Evolutionary conservation across 1,140 invertebrate species (phyloP).

Genomic region (Eueides isabella): DNA sequence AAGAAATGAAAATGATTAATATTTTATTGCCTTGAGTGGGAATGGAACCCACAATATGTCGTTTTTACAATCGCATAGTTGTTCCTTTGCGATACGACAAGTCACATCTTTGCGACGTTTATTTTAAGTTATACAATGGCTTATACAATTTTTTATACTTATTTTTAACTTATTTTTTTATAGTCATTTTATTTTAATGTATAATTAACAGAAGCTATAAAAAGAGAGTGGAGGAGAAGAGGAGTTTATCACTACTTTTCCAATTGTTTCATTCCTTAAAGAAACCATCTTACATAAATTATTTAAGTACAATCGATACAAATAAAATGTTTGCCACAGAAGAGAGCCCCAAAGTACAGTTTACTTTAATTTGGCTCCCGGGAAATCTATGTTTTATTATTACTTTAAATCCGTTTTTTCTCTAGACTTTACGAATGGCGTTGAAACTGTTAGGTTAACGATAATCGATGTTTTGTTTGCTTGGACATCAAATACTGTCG

Average conservation of each 20-base stretch:
- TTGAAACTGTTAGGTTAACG: neutral
- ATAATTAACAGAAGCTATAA: too few relatives aligned
- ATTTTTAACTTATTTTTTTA: too few relatives aligned
- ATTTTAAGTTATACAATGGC: too few relatives aligned
- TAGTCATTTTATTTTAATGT: too few relatives aligned
- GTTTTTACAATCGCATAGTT: too few relatives aligned
- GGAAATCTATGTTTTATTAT: conserved; percentile 10
- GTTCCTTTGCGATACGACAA: too few relatives aligned
- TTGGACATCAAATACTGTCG: neutral
- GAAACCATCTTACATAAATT: neutral
- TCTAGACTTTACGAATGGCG: neutral
- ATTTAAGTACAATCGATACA: neutral
- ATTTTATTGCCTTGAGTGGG: too few relatives aligned
- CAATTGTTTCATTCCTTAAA: too few relatives aligned
- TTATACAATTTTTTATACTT: too few relatives aligned
- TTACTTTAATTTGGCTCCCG: neutral
- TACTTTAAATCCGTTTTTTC: conserved; percentile 9
- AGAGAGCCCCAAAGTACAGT: neutral
- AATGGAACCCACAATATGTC: too few relatives aligned
- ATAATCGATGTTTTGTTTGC: neutral
- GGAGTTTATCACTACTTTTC: neutral
- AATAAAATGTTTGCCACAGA: conserved; percentile 3
- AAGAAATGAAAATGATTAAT: too few relatives aligned
- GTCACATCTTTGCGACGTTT: too few relatives aligned
- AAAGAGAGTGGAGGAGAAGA: neutral